Base-by-base conservation (phyloP, 2,888 invertebrate species). In the Diplazon laetatorius region DNA sequence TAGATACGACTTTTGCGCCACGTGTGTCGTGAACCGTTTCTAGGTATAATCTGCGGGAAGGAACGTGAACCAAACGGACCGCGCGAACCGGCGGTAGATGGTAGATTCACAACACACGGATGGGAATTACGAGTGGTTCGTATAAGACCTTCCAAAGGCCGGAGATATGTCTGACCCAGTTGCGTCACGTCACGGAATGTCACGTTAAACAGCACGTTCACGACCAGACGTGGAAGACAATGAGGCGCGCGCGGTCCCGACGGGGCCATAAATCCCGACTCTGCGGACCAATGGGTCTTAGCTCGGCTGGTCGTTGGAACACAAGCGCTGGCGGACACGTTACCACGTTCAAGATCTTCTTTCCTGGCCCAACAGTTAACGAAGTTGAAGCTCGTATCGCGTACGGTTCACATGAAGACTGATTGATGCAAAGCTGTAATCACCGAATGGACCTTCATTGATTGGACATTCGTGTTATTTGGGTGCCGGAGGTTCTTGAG, bases 261-360 rank as follows among this genome's bases (percentile, higher is more conserved):
- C 81, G 69, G 65, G 81, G 70, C 83, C 86, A 89, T 90, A 90
- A 89, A 90, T 90, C 88, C 80, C 78, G 86, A 20, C 59, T 37
- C 18, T 57, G 48, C 68, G 66, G 39, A 70, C 46, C 65, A 73
- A 63, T 74, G 50, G 66, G 39, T 66, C 63, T 66, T 39, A 39
- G 39, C 66, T 65, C 59, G 70, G 60, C 65, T 60, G 69, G 78
- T 70, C 22, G 30, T 65, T 35, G 30, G 59, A n/a, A 71, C 35
- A 46, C 60, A 35, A 2, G 69, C 22, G 35, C 20, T 35, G 50
- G 14, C 35, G 48, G 39, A 60, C 12, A 37, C 14, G 37, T 52
- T 66, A 35, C 68, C 25, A 44, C 25, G 50, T 25, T 35, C 18
- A 57, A 60, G 42, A 39, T 73, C n/a, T 69, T 69, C 30, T 25